phyloP scores from a whole-genome alignment of 2,113 vertebrate genomes.

The Fukomys damarensis region DNA sequence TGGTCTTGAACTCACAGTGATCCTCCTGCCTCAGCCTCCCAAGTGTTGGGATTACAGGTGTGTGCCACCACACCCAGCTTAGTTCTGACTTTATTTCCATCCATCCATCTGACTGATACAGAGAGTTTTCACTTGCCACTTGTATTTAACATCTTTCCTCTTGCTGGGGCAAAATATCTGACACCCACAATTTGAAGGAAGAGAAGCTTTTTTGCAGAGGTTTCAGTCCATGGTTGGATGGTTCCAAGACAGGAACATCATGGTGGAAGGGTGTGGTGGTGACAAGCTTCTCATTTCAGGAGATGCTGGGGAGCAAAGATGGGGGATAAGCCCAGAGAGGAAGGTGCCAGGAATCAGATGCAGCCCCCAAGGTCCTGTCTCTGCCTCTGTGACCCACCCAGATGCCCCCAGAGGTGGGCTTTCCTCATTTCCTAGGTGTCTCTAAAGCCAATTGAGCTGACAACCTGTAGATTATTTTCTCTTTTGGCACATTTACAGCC shows the following conservation, averaged over 20 bases:
- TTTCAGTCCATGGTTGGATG: background rate
- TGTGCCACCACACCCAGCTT: too few relatives aligned
- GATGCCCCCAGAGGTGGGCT: background rate
- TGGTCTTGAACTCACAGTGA: too few relatives aligned
- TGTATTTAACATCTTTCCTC: background rate
- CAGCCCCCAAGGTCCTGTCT: background rate
- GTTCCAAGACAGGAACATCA: background rate
- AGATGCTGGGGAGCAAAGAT: background rate
- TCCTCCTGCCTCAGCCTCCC: too few relatives aligned
- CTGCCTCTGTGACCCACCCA: background rate
- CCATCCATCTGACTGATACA: background rate
- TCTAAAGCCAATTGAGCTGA: background rate
- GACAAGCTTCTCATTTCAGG: background rate
- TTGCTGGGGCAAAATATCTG: background rate
- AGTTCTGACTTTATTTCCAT: background rate
- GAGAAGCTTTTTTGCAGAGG: too few relatives aligned
- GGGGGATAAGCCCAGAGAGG: background rate
- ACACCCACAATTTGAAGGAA: background rate
- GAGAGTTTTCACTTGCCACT: background rate
- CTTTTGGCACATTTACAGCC: conserved; percentile 27
- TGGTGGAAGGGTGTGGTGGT: background rate
- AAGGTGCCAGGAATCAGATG: fast-evolving
- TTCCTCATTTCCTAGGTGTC: background rate
- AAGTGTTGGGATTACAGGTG: too few relatives aligned
- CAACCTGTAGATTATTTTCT: background rate